Percentiles rank a stretch among this genome's conserved stretches.
Evolutionary conservation across 1,140 invertebrate genomes (phyloP).

Genomic region (Drosophila pectinifera): DNA sequence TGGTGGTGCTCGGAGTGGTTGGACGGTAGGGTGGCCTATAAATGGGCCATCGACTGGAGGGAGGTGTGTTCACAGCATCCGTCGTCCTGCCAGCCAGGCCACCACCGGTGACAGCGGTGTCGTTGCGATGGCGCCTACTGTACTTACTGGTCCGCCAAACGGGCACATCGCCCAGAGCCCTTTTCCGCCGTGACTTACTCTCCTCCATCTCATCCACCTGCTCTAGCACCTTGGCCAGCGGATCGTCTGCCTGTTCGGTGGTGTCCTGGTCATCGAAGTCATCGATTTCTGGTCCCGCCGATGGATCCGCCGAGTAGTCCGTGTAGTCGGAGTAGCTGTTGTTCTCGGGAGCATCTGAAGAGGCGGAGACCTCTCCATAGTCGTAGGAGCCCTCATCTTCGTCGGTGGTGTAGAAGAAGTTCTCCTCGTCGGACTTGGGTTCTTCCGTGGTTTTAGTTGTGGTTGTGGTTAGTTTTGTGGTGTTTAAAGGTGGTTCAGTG

Average conservation of each 20-base stretch:
- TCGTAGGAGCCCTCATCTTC: slow-evolving; percentile 48
- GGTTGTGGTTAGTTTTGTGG: slow-evolving; percentile 11
- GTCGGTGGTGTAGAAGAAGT: slow-evolving; percentile 24
- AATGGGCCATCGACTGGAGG: slow-evolving; percentile 13
- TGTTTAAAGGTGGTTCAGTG: background rate
- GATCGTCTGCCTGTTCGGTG: slow-evolving; percentile 56
- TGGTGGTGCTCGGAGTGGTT: slow-evolving; percentile 15
- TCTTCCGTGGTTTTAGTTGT: slow-evolving; percentile 30
- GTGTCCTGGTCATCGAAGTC: slow-evolving; percentile 35
- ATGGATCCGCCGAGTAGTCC: slow-evolving; percentile 66
- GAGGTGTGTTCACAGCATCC: background rate
- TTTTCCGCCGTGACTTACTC: slow-evolving; percentile 8
- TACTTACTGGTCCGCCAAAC: slow-evolving; percentile 53
- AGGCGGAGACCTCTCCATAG: slow-evolving; percentile 54
- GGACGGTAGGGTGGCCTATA: slow-evolving; percentile 26
- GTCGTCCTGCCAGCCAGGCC: slow-evolving; percentile 11
- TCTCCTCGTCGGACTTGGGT: slow-evolving; percentile 17
- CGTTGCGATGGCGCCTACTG: slow-evolving; percentile 61
- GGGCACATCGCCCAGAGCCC: slow-evolving; percentile 31
- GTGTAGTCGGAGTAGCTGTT: slow-evolving; percentile 72
- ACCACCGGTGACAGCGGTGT: background rate
- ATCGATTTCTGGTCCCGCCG: slow-evolving; percentile 1
- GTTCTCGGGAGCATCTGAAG: slow-evolving; percentile 56
- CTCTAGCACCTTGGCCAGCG: slow-evolving; percentile 49
- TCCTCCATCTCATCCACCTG: slow-evolving; percentile 47